Evolutionary conservation across 2,797 vertebrate genomes (phyloP).

Genomic region (Microhierax caerulescens): DNA sequence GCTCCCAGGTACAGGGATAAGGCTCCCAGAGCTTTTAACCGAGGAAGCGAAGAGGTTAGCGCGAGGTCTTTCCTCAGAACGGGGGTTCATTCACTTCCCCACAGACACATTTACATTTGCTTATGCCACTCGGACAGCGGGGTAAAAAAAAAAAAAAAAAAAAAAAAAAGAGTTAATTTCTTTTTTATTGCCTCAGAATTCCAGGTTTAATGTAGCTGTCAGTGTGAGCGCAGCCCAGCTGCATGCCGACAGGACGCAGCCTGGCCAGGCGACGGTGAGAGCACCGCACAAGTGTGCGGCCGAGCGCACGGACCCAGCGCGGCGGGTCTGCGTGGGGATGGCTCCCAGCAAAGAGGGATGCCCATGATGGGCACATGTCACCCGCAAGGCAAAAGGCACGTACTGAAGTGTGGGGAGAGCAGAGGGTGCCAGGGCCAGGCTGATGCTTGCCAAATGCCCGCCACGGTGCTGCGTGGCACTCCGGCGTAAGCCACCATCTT

Average conservation of each 20-base stretch:
- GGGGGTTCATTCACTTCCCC: constrained; percentile 73
- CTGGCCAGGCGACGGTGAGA: constrained; percentile 58
- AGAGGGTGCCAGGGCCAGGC: background rate
- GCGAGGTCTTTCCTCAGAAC: constrained; percentile 65
- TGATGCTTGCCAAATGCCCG: background rate
- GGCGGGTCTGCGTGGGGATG: background rate
- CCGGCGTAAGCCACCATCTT: constrained; percentile 49
- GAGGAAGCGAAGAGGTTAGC: constrained; percentile 64
- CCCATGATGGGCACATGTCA: rapidly evolving
- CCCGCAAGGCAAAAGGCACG: background rate
- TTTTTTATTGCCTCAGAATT: constrained; percentile 81
- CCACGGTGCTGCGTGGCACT: background rate
- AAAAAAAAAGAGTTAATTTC: constrained; percentile 83
- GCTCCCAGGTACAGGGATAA: constrained; percentile 35
- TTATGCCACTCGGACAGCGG: constrained; percentile 77
- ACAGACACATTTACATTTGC: constrained; percentile 78
- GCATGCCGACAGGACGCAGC: constrained; percentile 75
- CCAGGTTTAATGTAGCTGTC: constrained; percentile 83
- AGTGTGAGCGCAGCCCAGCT: constrained; percentile 79
- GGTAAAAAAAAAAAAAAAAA: constrained; percentile 76
- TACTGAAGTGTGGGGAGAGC: rapidly evolving
- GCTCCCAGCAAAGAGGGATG: background rate
- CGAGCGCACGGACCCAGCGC: background rate
- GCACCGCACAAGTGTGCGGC: background rate
- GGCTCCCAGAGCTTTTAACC: constrained; percentile 43